Evolutionary conservation across 2,888 invertebrate species (phyloP), one percentile per base, ranked within the genome.

Genomic region (Callimorpha dominula): DNA sequence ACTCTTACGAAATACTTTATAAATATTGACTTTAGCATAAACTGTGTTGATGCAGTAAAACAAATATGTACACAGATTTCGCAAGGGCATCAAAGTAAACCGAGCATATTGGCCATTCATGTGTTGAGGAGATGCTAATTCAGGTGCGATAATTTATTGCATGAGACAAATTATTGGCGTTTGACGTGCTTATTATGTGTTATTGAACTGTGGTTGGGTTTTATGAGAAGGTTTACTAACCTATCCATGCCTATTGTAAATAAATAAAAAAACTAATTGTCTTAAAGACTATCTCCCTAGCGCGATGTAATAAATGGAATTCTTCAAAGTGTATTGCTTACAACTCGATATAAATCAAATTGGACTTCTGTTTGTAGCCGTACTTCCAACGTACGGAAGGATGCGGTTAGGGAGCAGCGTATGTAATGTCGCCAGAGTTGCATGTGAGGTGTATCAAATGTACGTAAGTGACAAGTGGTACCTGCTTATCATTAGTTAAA

Each of bases 11-110:
- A 87, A 87, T 80, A 74, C 78, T 77, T 80, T 76, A 73, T 71
- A 81, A 86, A 84, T 78, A 85, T 85, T 84, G 86, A 84, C 83
- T 80, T 71, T 85, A 80, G 80, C 81, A 78, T 81, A 82, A 84
- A 82, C 85, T 85, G 83, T 86, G 87, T 86, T 86, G 86, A 85
- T 84, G 86, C 84, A 87, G 82, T 81, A 85, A 85, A 85, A 85
- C 81, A 87, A 87, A 88, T 81, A 86, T 43, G 20, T 71, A 82
- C 85, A 66, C 17, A 79, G 72, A 78, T 65, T 84, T 78, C 76
- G 81, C 88, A 91, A 91, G 90, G 89, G 87, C 91, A 81, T 83
- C 84, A 85, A 90, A 91, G 88, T 87, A 85, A 85, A 88, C 85
- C 77, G 72, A 79, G 72, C 71, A 75, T 81, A 80, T 85, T 85